Evolutionary conservation across 35 echinoderm and acorn worm species (phyloP), one percentile per base, ranked within the genome.

Genomic region (Stichopus chloronotus): DNA sequence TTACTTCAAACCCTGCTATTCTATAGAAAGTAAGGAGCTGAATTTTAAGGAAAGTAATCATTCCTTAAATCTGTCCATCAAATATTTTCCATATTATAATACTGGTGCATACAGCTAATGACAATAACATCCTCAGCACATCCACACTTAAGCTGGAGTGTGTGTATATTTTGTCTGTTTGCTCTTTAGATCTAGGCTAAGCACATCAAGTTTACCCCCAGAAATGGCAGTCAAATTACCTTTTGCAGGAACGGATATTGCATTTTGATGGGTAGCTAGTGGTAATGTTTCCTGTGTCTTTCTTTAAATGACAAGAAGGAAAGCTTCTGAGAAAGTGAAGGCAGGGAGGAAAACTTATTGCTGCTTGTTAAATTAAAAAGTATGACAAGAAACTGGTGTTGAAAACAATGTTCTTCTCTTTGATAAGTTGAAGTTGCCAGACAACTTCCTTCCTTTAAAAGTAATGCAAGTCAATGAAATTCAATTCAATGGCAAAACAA

Each of bases 101-200:
- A 21, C 76, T 78, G 76, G 14, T 78, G 52, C 76, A 78, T 78
- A 43, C 76, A 25, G 7, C 52, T 78, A 21, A 21, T 43, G 23
- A 12, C 72, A 21, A 78, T 78, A 19, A 25, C 76, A 25, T 8
- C n/a, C 16, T n/a, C n/a, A 58, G 55, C 57, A 16, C 56, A 24
- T 85, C 82, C 82, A 85, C 17, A 30, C 17, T 20, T 20, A 74
- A 1, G 61, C 11, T 0, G 4, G 43, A 83, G 80, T 43, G 53
- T 58, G 17, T 85, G 82, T 85, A 56, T 85, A 60, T 85, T 58
- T 56, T 58, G 54, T 56, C 55, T 85, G 82, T 85, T 85, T 85
- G 82, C 57, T 85, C 82, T 74, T 21, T 58, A 85, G 82, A 85
- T 85, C 82, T 85, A 85, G 82, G 82, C 82, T 85, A 85, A 58